phyloP scores from a whole-genome alignment of 2,113 vertebrate genomes.

The Indicator indicator region DNA sequence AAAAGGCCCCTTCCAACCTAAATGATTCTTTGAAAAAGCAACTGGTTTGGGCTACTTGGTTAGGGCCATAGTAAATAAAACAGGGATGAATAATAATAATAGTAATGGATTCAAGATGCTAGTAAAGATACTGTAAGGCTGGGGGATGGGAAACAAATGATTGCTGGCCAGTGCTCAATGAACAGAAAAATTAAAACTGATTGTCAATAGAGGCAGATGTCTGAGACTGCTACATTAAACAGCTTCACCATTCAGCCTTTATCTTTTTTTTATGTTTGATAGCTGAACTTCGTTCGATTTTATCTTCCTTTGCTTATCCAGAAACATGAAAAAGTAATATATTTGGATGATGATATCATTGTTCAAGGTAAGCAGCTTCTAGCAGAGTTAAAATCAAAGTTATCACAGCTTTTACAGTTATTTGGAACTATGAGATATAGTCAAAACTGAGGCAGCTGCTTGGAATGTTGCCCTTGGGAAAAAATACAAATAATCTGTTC shows the following conservation, averaged over 20 bases:
- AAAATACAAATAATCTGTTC: background rate
- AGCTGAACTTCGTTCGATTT: constrained; percentile 97
- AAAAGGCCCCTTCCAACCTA: background rate
- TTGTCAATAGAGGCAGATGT: background rate
- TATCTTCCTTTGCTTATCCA: constrained; percentile 90
- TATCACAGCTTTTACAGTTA: background rate
- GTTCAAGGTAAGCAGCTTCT: constrained; percentile 86
- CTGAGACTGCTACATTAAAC: background rate
- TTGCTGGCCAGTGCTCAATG: background rate
- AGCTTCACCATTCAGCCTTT: background rate
- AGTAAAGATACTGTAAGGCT: background rate
- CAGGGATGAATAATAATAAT: background rate
- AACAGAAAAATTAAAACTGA: background rate
- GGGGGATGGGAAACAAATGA: background rate
- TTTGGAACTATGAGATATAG: background rate
- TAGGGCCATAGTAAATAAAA: background rate
- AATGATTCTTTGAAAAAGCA: background rate
- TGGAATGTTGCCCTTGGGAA: background rate
- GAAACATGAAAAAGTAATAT: constrained; percentile 89
- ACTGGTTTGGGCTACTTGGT: background rate
- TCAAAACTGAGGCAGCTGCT: background rate
- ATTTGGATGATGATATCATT: constrained; percentile 95
- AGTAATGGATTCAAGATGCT: background rate
- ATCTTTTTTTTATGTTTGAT: constrained; percentile 36
- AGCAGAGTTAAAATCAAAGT: background rate